phyloP scores from a whole-genome alignment of 1,140 invertebrate species.

The Caerostris extrusa region DNA sequence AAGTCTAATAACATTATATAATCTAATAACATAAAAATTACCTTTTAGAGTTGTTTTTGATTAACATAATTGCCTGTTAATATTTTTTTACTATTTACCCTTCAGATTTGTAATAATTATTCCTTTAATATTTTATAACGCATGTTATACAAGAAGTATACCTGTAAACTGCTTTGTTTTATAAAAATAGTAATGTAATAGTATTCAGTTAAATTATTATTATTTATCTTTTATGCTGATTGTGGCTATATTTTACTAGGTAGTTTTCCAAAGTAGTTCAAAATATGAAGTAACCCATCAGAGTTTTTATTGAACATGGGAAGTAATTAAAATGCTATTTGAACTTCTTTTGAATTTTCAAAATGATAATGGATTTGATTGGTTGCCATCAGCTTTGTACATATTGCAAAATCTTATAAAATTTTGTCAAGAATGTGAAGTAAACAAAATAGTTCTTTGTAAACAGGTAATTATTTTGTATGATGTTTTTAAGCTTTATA shows the following conservation, averaged over 20 bases:
- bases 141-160: too few relatives aligned
- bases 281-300: slow-evolving; percentile 22
- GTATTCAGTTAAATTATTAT: too few relatives aligned
- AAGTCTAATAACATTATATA: too few relatives aligned
- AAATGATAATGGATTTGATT: not conserved
- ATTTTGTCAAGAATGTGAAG: slow-evolving; percentile 72
- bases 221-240: too few relatives aligned
- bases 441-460: slow-evolving; percentile 55
- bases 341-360: slow-evolving; percentile 63
- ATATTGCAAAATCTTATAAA: slow-evolving; percentile 53
- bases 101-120: too few relatives aligned
- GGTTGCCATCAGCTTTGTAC: slow-evolving; percentile 38
- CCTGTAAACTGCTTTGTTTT: too few relatives aligned
- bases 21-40: too few relatives aligned
- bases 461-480: slow-evolving; percentile 42
- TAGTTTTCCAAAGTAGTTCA: not conserved
- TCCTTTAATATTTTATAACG: too few relatives aligned
- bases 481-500: not conserved
- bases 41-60: too few relatives aligned
- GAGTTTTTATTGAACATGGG: slow-evolving; percentile 72
- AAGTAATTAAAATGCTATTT: slow-evolving; percentile 66
- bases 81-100: too few relatives aligned
- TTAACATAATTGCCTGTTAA: too few relatives aligned
- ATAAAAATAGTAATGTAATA: too few relatives aligned
- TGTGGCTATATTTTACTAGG: not conserved